A percentile compares a stretch with the other conserved stretches of the same genome.
phyloP scores from a whole-genome alignment of 2,888 invertebrate species.

The Papilio demoleus region DNA sequence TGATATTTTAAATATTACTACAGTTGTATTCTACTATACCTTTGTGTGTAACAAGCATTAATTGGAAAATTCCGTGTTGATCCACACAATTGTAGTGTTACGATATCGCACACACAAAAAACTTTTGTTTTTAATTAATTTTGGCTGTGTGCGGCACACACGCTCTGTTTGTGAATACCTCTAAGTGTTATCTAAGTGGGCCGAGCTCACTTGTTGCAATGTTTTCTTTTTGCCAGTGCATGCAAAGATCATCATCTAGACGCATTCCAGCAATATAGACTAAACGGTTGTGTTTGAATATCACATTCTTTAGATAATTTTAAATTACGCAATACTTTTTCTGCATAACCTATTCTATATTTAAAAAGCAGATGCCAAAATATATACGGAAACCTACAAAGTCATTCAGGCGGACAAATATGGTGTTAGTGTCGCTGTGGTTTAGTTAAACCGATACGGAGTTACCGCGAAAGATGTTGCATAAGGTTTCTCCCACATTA shows the following conservation, averaged over 20 bases:
- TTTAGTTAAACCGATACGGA: constrained; percentile 48
- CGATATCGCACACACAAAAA: constrained; percentile 32
- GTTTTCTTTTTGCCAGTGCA: constrained; percentile 59
- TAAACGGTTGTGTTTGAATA: neutral
- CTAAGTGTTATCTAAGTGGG: constrained; percentile 75
- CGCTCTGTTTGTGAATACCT: constrained; percentile 60
- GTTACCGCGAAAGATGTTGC: constrained; percentile 50
- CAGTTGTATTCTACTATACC: too few relatives aligned
- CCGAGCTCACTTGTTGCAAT: constrained; percentile 69
- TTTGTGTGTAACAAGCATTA: neutral
- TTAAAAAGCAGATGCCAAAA: too few relatives aligned
- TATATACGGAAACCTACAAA: constrained; percentile 56
- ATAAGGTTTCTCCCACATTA: constrained; percentile 52
- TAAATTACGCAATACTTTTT: too few relatives aligned
- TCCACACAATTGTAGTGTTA: constrained; percentile 30
- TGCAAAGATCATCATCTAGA: constrained; percentile 22
- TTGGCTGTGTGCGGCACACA: constrained; percentile 50
- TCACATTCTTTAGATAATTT: constrained; percentile 1
- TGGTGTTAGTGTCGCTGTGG: constrained; percentile 50
- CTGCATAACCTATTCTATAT: too few relatives aligned
- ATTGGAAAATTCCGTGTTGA: constrained; percentile 15
- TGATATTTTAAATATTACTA: too few relatives aligned
- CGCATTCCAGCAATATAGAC: constrained; percentile 18
- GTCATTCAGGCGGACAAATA: constrained; percentile 50
- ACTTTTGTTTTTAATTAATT: constrained; percentile 55